A percentile compares a stretch with the other conserved stretches of the same genome.
Evolutionary conservation across 2,797 vertebrate species (phyloP).

Genomic region (Pangasius mekongensis): DNA sequence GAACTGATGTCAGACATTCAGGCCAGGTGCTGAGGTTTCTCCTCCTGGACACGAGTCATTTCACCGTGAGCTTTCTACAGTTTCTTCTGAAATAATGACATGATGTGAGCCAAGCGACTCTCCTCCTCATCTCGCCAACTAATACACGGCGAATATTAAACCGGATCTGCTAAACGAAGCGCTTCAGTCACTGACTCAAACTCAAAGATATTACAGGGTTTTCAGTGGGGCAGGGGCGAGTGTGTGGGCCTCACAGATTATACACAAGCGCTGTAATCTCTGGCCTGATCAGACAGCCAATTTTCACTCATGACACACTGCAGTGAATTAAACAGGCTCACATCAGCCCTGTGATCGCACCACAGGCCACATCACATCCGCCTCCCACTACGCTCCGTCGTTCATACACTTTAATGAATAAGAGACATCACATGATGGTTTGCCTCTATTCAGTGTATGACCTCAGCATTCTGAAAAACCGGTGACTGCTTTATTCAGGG

Average conservation of each 20-base stretch:
- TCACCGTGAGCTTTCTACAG: conserved; percentile 25
- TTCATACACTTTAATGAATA: conserved; percentile 34
- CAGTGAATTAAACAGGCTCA: conserved; percentile 60
- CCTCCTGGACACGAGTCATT: neutral
- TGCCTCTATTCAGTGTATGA: neutral
- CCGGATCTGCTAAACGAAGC: neutral
- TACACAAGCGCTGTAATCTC: conserved; percentile 69
- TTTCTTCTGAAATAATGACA: conserved; percentile 9
- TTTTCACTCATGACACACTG: conserved; percentile 71
- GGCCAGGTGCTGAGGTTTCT: conserved; percentile 64
- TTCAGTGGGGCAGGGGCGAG: neutral
- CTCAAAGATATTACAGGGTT: neutral
- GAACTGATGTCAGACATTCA: conserved; percentile 70
- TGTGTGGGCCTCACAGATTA: conserved; percentile 70
- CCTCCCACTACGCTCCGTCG: neutral
- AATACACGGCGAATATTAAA: neutral
- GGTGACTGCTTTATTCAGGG: neutral
- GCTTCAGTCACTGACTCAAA: neutral
- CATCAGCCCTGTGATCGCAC: conserved; percentile 40
- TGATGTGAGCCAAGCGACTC: neutral
- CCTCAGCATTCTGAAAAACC: neutral
- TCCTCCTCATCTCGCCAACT: neutral
- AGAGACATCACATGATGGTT: conserved; percentile 7
- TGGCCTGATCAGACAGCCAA: conserved; percentile 65
- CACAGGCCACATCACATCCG: conserved; percentile 17